Evolutionary conservation across 2,888 invertebrate species (phyloP).

Genomic region (Suillia variegata): DNA sequence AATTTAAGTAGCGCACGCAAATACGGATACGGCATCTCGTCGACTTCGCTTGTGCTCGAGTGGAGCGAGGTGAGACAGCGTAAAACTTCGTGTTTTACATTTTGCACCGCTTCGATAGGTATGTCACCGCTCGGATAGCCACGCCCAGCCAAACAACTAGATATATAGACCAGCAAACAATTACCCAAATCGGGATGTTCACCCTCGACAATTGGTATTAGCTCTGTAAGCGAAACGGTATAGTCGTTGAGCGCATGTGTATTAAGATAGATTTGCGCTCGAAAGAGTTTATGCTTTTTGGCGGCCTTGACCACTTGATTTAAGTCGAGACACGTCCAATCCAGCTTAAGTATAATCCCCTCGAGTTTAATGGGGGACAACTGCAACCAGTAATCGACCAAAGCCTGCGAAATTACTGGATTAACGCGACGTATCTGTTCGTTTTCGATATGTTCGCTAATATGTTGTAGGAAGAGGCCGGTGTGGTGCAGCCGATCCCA

Average conservation of each 20-base stretch:
- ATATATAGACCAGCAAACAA: slow-evolving; percentile 82
- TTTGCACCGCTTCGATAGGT: slow-evolving; percentile 66
- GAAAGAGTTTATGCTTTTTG: slow-evolving; percentile 55
- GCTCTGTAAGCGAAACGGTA: slow-evolving; percentile 73
- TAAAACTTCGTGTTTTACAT: slow-evolving; percentile 76
- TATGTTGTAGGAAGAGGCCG: slow-evolving; percentile 69
- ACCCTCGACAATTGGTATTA: slow-evolving; percentile 64
- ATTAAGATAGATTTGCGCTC: slow-evolving; percentile 70
- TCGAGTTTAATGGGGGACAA: slow-evolving; percentile 70
- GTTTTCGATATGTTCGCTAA: slow-evolving; percentile 73
- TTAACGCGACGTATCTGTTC: slow-evolving; percentile 69
- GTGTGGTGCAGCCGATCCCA: slow-evolving; percentile 67
- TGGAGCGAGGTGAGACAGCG: slow-evolving; percentile 73
- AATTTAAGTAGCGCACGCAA: slow-evolving; percentile 77
- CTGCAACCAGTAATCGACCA: slow-evolving; percentile 71
- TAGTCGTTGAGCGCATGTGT: slow-evolving; percentile 79
- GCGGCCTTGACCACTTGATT: slow-evolving; percentile 67
- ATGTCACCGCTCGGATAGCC: slow-evolving; percentile 81
- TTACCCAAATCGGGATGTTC: slow-evolving; percentile 71
- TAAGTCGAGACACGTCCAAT: slow-evolving; percentile 76
- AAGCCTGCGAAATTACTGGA: slow-evolving; percentile 74
- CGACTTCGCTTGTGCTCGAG: slow-evolving; percentile 66
- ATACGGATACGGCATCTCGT: slow-evolving; percentile 74
- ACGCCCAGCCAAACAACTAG: slow-evolving; percentile 84
- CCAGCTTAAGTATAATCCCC: slow-evolving; percentile 73